Evolutionary conservation across 2,888 invertebrate genomes (phyloP).

Genomic region (Drosophila kanekoi): DNA sequence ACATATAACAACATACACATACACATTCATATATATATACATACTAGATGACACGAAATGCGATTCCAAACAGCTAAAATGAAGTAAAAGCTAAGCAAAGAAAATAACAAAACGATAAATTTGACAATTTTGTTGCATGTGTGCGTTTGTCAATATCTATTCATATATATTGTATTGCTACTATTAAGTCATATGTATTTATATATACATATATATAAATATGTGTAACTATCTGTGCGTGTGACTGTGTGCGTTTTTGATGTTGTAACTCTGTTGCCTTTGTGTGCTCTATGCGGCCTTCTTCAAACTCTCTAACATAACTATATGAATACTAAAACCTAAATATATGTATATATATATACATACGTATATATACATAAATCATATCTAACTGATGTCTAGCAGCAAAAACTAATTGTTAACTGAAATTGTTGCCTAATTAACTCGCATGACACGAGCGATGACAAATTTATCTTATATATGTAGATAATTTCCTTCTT

Average conservation of each 20-base stretch:
- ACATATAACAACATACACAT: constrained; percentile 6
- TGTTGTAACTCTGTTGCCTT: constrained; percentile 82
- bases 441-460: constrained; percentile 17
- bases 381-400: constrained; percentile 22
- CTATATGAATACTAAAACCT: constrained; percentile 22
- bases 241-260: constrained; percentile 60
- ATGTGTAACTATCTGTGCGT: not conserved
- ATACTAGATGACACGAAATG: constrained; percentile 24
- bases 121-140: constrained; percentile 9
- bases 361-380: constrained; percentile 22
- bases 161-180: constrained; percentile 12
- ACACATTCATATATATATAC: constrained; percentile 2
- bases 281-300: constrained; percentile 79
- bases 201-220: constrained; percentile 7
- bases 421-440: constrained; percentile 54
- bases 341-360: constrained; percentile 19
- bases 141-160: constrained; percentile 1
- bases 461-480: constrained; percentile 40
- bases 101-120: not conserved
- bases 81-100: constrained; percentile 6
- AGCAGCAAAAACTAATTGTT: constrained; percentile 43
- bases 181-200: constrained; percentile 8
- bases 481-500: not conserved
- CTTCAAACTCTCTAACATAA: constrained; percentile 48
- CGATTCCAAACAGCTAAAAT: constrained; percentile 36